Conservation (phyloP, 2,797 vertebrate species). For the Glossophaga mutica region DNA sequence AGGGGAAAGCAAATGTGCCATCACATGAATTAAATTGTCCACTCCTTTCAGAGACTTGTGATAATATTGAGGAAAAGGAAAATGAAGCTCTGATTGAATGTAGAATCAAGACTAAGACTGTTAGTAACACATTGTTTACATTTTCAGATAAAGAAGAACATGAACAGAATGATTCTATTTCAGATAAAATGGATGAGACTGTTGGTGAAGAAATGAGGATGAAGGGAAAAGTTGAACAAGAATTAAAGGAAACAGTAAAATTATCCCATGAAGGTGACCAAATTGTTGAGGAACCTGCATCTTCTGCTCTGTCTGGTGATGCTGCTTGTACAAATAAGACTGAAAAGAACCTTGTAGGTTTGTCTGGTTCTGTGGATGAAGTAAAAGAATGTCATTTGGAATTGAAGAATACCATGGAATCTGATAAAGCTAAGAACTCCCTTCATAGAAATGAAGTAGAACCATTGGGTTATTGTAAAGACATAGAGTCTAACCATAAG, state of each 20-base stretch:
- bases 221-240: slow-evolving; percentile 65
- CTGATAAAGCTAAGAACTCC: slow-evolving; percentile 59
- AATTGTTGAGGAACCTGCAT: slow-evolving; percentile 49
- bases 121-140: slow-evolving; percentile 55
- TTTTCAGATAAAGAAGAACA: slow-evolving; percentile 74
- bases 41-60: slow-evolving; percentile 65
- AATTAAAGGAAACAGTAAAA: slow-evolving; percentile 59
- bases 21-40: slow-evolving; percentile 68
- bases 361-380: slow-evolving; percentile 66
- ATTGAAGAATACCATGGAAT: slow-evolving; percentile 62
- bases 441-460: slow-evolving; percentile 67
- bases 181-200: slow-evolving; percentile 50
- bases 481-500: slow-evolving; percentile 47
- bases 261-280: slow-evolving; percentile 49
- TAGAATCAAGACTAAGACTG: slow-evolving; percentile 47
- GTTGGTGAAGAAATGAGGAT: slow-evolving; percentile 59
- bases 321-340: slow-evolving; percentile 54
- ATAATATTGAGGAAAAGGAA: slow-evolving; percentile 67
- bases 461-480: slow-evolving; percentile 53
- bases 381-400: slow-evolving; percentile 64
- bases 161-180: slow-evolving; percentile 62
- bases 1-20: slow-evolving; percentile 63
- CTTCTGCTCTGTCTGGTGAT: slow-evolving; percentile 43
- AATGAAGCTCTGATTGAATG: slow-evolving; percentile 58
- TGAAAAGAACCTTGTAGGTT: slow-evolving; percentile 64